phyloP scores from a whole-genome alignment of 2,113 vertebrate genomes.

The Rynchops niger region DNA sequence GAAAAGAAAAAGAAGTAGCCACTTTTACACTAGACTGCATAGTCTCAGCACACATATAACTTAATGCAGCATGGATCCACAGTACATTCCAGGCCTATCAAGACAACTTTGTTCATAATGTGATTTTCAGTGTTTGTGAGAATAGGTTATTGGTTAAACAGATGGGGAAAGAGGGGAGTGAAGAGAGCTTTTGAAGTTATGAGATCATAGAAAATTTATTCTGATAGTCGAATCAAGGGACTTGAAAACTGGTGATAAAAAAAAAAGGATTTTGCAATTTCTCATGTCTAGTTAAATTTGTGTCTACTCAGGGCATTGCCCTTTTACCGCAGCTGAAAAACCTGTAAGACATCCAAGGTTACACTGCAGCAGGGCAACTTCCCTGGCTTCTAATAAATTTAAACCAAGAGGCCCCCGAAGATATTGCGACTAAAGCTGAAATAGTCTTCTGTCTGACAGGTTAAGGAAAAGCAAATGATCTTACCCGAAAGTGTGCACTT shows the following conservation, averaged over 20 bases:
- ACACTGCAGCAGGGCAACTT: background rate
- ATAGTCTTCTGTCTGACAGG: background rate
- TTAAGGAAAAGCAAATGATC: background rate
- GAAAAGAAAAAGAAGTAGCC: background rate
- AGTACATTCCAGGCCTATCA: background rate
- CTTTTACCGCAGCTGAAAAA: slow-evolving; percentile 3
- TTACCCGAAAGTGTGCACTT: background rate
- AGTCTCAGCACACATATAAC: background rate
- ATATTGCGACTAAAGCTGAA: slow-evolving; percentile 1
- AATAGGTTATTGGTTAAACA: slow-evolving; percentile 39
- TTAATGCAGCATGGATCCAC: background rate
- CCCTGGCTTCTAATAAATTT: slow-evolving; percentile 18
- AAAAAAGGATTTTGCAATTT: slow-evolving; percentile 26
- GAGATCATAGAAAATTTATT: slow-evolving; percentile 44
- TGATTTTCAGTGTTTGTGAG: slow-evolving; percentile 46
- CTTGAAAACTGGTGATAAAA: background rate
- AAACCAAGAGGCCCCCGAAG: background rate
- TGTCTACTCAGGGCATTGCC: background rate
- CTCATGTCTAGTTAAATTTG: slow-evolving; percentile 41
- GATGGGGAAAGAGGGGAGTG: background rate
- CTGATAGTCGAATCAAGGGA: slow-evolving; percentile 12
- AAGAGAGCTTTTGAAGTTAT: slow-evolving; percentile 33
- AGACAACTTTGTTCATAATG: background rate
- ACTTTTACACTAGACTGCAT: background rate
- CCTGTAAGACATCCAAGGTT: slow-evolving; percentile 26